These are phyloP conservation scores for Dryadula phaetusa DNA, from an alignment of 2,888 invertebrate genomes.

Conservation along the genomic window DNA sequence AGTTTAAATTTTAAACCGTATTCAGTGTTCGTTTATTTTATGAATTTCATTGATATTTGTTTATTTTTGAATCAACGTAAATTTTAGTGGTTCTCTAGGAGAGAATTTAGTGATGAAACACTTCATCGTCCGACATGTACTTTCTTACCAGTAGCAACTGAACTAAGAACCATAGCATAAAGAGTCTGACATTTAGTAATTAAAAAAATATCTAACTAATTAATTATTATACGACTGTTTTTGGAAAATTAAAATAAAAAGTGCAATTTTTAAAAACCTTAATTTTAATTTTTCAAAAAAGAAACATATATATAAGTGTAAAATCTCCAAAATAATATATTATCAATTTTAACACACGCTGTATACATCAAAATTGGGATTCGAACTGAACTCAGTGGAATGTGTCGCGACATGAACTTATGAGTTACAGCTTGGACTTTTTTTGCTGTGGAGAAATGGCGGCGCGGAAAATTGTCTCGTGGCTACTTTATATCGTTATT, in stretches of 20 bases:
- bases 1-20: neutral
- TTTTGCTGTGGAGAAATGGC: slow-evolving; percentile 58
- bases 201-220: too few species aligned
- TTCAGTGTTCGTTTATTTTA: neutral
- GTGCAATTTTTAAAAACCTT: too few species aligned
- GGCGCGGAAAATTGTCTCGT: slow-evolving; percentile 56
- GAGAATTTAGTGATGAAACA: too few species aligned
- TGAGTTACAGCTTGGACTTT: slow-evolving; percentile 70
- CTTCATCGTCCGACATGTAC: too few species aligned
- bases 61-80: neutral
- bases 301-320: too few species aligned
- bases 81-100: too few species aligned
- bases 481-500: slow-evolving; percentile 26
- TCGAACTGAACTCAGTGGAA: slow-evolving; percentile 64
- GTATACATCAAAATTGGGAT: slow-evolving; percentile 55
- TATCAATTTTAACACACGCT: slow-evolving; percentile 50
- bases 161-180: neutral
- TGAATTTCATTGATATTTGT: neutral
- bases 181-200: neutral
- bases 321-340: neutral
- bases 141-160: neutral
- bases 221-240: too few species aligned
- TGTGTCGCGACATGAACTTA: slow-evolving; percentile 75
- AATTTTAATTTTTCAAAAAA: too few species aligned
- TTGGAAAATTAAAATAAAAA: too few species aligned